phyloP scores from a whole-genome alignment of 2,888 invertebrate species.

The Nycteola revayana region DNA sequence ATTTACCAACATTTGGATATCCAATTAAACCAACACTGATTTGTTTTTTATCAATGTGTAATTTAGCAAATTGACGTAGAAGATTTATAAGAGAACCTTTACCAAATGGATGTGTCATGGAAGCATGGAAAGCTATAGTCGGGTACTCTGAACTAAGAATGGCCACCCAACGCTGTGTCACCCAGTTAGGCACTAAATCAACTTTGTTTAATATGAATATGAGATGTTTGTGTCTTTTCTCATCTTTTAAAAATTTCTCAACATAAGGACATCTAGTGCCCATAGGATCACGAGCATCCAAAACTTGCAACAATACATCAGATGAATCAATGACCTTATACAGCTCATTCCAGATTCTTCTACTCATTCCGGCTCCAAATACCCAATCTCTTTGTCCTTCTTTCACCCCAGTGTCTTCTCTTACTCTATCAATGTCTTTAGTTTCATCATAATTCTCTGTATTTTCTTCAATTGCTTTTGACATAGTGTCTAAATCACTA shows the following conservation, averaged over 20 bases:
- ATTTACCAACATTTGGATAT: constrained; percentile 99
- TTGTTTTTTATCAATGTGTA: constrained; percentile 98
- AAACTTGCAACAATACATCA: constrained; percentile 96
- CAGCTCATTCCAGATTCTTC: constrained; percentile 98
- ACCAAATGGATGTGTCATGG: constrained; percentile 98
- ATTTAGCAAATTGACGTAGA: constrained; percentile 95
- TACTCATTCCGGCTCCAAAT: constrained; percentile 97
- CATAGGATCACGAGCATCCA: constrained; percentile 98
- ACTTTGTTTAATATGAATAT: constrained; percentile 99
- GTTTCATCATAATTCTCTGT: constrained; percentile 89
- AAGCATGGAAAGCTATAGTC: constrained; percentile 99
- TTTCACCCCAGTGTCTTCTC: constrained; percentile 90
- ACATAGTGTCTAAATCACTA: constrained; percentile 89
- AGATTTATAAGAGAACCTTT: constrained; percentile 98
- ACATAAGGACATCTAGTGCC: constrained; percentile 97
- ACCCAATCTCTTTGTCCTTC: constrained; percentile 95
- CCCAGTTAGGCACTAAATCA: constrained; percentile 98
- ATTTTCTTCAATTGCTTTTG: constrained; percentile 86
- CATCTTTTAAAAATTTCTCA: constrained; percentile 94
- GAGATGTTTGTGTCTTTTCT: constrained; percentile 98
- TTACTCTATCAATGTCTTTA: constrained; percentile 92
- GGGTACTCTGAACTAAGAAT: constrained; percentile 97
- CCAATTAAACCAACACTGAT: constrained; percentile 99
- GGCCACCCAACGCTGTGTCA: constrained; percentile 98
- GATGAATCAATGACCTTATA: constrained; percentile 99